Base-by-base conservation (phyloP, 1,140 invertebrate genomes). In the Penaeus indicus region DNA sequence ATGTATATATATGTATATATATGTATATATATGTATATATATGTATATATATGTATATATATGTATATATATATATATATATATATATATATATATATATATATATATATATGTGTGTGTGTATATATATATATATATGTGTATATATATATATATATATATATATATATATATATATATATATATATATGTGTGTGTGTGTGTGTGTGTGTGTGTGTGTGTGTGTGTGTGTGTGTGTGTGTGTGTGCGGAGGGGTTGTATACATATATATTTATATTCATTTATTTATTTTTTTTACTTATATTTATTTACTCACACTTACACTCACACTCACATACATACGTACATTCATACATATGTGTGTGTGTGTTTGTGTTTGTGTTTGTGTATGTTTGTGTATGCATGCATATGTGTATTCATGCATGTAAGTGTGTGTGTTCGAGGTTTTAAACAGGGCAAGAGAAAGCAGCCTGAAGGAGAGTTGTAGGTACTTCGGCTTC, bases 31-130 rank as follows among this genome's bases (percentile, higher is more conserved):
- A 42, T 79, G 22, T 79, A 79, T 79, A 79, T 79, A 42, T 79
- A 79, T 79, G 22, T 79, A 79, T 79, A 42, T 79, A 79, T 79
- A 42, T 79, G 47, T 79, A 79, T 79, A 18, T 79, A 79, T 79
- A 42, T 79, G 22, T 79, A 79, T 79, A 79, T 79, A 42, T 79
- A 79, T 79, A 42, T 79, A 42, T 79, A 79, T 79, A 42, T 79
- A 42, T 79, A 79, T 79, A 79, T 79, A 42, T 19, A 16, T 80
- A 32, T 47, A 32, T 80, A 32, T 80, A 19, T 47, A 19, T 80
- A 32, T 80, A 32, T 80, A 32, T 80, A 32, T 80, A 32, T 80
- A 32, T 80, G 42, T 80, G 42, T 80, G 42, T 80, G 42, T 80
- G 42, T 80, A 32, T 80, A 32, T 80, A n/a, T n/a, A n/a, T n/a